Conservation (phyloP, 2,797 vertebrate species). For the Sternarchorhynchus goeldii region DNA sequence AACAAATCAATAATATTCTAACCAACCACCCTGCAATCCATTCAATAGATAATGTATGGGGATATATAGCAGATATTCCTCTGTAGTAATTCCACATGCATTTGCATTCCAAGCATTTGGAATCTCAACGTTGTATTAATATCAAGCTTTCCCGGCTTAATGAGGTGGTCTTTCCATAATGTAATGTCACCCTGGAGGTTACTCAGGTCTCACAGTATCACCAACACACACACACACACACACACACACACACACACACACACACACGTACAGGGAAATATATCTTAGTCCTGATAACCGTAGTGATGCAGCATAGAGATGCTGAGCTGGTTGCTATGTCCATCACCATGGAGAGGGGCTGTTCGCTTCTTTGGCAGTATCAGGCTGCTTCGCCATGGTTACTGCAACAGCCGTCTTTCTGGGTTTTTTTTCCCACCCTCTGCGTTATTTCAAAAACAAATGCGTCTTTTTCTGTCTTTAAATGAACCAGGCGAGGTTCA, state of each 20-base stretch:
- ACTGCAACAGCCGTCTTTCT: constrained; percentile 15
- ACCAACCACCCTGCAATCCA: too few species aligned
- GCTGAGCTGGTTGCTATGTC: constrained; percentile 49
- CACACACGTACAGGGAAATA: constrained; percentile 26
- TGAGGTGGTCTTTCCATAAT: neutral
- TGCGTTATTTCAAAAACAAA: neutral
- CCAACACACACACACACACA: neutral
- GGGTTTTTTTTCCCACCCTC: too few species aligned
- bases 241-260: neutral
- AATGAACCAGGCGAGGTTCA: neutral
- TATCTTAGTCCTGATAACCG: constrained; percentile 27
- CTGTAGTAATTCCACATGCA: neutral
- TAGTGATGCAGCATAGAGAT: constrained; percentile 47
- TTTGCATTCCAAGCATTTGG: too few species aligned
- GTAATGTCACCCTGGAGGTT: neutral
- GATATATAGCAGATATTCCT: too few species aligned
- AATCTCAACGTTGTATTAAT: too few species aligned
- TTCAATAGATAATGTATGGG: too few species aligned
- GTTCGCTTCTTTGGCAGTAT: constrained; percentile 15
- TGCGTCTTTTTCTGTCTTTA: neutral
- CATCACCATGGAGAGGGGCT: constrained; percentile 46
- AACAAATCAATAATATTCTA: too few species aligned
- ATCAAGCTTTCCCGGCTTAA: too few species aligned
- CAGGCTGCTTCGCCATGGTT: constrained; percentile 36
- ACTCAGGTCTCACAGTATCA: neutral